Base-by-base conservation (phyloP, 2,797 vertebrate genomes). In the Acestrorhynchus altus region DNA sequence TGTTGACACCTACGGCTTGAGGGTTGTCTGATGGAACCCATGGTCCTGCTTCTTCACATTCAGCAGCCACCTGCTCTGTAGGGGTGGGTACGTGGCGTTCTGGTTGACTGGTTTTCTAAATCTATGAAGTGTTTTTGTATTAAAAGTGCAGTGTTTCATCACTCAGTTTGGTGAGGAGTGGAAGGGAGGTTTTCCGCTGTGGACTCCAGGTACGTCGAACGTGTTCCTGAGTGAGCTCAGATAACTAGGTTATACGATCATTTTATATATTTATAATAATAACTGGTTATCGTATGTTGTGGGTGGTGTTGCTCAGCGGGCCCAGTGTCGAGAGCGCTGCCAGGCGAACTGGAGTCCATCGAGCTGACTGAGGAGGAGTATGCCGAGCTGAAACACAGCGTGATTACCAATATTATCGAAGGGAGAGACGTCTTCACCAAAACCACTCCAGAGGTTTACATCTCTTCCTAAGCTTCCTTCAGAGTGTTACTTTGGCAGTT, bases 401-500 rank as follows among this genome's bases (percentile, higher is more conserved):
- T 98, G 87, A 92, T 96, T 90, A 86, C n/a, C 0, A 92, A 96
- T 0, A 89, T 99, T 82, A 96, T 99, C 65, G 90, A 96, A 81
- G 97, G 96, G 28, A 83, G 16, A 39, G 96, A 99, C 79, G 89
- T 94, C 78, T 99, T 96, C 57, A 94, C 87, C 15, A 99, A 98
- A 90, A 98, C 96, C 1, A 98, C 92, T 28, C 97, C 97, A 5
- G 72, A 95, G 95, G 98, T 98, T 65, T 49, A 74, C 56, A 22
- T 54, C 26, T 24, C 56, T 31, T 24, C 24, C 7, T 22, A n/a
- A n/a, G n/a, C n/a, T n/a, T n/a, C n/a, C n/a, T n/a, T n/a, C n/a
- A n/a, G n/a, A n/a, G n/a, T n/a, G n/a, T n/a, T n/a, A n/a, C n/a
- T n/a, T n/a, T n/a, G n/a, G n/a, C n/a, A n/a, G n/a, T n/a, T n/a